Percentiles rank a stretch among this genome's conserved stretches.
Evolutionary conservation across 1,140 invertebrate species (phyloP).

Genomic region (Anoplophora glabripennis): DNA sequence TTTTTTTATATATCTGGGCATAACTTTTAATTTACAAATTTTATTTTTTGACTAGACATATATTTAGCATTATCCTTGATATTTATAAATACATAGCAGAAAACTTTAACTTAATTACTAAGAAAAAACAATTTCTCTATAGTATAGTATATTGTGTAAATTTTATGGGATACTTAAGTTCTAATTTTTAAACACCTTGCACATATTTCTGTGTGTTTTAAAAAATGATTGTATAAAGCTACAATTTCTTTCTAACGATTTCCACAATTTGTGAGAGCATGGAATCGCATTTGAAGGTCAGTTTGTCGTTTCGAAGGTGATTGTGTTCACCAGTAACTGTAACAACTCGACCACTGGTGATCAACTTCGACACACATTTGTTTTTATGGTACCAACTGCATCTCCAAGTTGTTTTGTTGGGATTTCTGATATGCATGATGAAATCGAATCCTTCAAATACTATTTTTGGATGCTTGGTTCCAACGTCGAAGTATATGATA

Average conservation of each 20-base stretch:
- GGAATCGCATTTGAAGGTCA: not conserved
- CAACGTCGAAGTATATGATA: not conserved
- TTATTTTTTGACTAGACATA: too few relatives aligned
- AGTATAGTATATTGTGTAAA: too few relatives aligned
- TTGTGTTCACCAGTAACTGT: constrained; percentile 23
- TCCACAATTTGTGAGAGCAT: constrained; percentile 1
- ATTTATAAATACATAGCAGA: too few relatives aligned
- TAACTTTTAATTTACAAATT: too few relatives aligned
- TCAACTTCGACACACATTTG: constrained; percentile 27
- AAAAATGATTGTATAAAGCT: too few relatives aligned
- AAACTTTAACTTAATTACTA: too few relatives aligned
- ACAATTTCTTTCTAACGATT: not conserved
- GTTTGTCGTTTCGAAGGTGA: constrained; percentile 12
- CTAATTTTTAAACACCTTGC: too few relatives aligned
- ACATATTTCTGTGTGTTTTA: too few relatives aligned
- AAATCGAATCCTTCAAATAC: constrained; percentile 30
- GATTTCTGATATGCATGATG: constrained; percentile 22
- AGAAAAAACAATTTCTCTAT: too few relatives aligned
- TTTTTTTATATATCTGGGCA: too few relatives aligned
- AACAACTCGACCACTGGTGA: constrained; percentile 23
- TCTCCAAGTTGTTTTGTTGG: constrained; percentile 27
- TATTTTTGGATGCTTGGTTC: constrained; percentile 32
- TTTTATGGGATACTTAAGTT: too few relatives aligned
- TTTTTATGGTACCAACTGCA: constrained; percentile 29
- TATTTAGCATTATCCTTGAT: too few relatives aligned